phyloP scores from a whole-genome alignment of 2,797 vertebrate genomes.

The Hylomyscus alleni region DNA sequence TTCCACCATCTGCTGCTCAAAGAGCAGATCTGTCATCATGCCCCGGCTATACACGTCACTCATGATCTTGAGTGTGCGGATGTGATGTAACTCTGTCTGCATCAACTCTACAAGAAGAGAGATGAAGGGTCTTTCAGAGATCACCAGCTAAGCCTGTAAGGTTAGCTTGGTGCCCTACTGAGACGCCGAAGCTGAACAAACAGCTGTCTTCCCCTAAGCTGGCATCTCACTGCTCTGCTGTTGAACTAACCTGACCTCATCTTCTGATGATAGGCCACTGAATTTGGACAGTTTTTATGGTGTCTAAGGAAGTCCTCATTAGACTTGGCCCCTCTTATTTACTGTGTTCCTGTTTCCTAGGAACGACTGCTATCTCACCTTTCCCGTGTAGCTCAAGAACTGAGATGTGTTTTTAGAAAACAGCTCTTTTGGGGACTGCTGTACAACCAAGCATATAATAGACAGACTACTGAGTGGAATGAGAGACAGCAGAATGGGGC shows the following conservation, averaged over 20 bases:
- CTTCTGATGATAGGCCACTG: not conserved
- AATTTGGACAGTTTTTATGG: not conserved
- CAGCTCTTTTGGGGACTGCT: not conserved
- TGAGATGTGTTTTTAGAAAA: not conserved
- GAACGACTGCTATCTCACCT: not conserved
- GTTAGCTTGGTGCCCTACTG: not conserved
- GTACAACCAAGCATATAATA: not conserved
- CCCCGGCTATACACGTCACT: constrained; percentile 96
- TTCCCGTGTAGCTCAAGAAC: not conserved
- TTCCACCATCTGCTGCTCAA: constrained; percentile 93
- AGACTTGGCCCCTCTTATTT: not conserved
- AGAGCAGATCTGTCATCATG: constrained; percentile 94
- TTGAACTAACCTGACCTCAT: not conserved
- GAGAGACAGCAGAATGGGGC: not conserved
- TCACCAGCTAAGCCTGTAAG: not conserved
- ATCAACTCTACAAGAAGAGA: constrained; percentile 93
- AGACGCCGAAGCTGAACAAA: not conserved
- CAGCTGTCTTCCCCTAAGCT: fast-evolving
- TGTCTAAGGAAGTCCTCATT: not conserved
- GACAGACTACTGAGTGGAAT: not conserved
- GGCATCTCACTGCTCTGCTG: not conserved
- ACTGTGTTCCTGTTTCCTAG: not conserved
- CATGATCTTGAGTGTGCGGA: constrained; percentile 98
- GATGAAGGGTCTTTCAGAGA: not conserved
- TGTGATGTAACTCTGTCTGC: constrained; percentile 98